Base-by-base conservation (phyloP, 1,140 invertebrate genomes). In the Sarcophaga peregrina region DNA sequence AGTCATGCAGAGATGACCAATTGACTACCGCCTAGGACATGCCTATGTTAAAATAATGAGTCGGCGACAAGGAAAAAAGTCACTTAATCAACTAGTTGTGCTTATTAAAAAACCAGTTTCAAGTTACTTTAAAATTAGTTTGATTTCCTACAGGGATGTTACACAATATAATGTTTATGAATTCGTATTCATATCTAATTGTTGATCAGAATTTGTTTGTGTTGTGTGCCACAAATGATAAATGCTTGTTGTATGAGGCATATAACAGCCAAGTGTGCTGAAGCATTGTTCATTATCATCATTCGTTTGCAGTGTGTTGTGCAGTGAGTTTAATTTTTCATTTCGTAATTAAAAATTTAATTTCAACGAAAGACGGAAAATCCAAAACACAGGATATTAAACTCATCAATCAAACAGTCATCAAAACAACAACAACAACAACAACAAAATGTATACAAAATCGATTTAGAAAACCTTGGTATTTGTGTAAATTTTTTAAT, bases 321-420 rank as follows among this genome's bases (percentile, higher is more conserved):
- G 25, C 4, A 68, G 20, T 68, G 20, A 68, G 2, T 68, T 20
- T 68, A 13, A 25, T 68, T 17, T 68, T 68, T 68, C 62, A 68
- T 68, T 68, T 25, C 9, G 62, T 68, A n/a, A 68, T 52, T 52
- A 48, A 78, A 78, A 52, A 52, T 78, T 78, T 17, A 52, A 78
- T 78, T 78, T 78, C 17, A 20, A 78, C 75, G 52, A 47, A 78
- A 78, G 75, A 78, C 47, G 50, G 47, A n/a, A 50, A 78, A 78
- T 8, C 47, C 17, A 37, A 78, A 78, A 50, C 37, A 78, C 75
- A 78, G 75, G 75, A 78, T 78, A 78, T 78, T 50, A 20, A 52
- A 50, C 47, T 20, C 48, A 78, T 68, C 8, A 78, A 6, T 78
- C 37, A 78, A 68, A 25, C 62, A 20, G 25, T 37, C 25, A 37